Base-by-base conservation (phyloP, 2,888 invertebrate genomes). In the Drosophila diplacantha region DNA sequence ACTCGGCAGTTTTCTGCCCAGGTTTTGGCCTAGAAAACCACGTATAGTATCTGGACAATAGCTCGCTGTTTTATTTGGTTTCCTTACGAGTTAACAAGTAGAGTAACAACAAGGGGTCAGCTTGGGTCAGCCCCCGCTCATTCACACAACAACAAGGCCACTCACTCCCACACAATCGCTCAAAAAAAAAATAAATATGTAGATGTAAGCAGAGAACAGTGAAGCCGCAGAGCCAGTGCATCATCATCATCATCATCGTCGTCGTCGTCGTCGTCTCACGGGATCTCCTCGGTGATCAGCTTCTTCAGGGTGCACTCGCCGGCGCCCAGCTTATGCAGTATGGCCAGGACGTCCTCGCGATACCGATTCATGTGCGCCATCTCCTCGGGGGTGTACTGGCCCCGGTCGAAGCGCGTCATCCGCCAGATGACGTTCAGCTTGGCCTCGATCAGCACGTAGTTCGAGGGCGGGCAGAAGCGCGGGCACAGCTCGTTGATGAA, bases 401-500 rank as follows among this genome's bases (percentile, higher is more conserved):
- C 86, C 3, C 67, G 63, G 9, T 68, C 79, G 22, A 72, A 39
- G 9, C 85, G 81, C 3, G 86, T 84, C 85, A 88, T 87, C n/a
- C 86, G 85, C 86, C 88, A 88, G 59, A 88, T 88, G 22, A 87
- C 85, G 61, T 87, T 86, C 34, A 88, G 68, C 70, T 89, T 89
- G n/a, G 88, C 83, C 71, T 89, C 88, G 47, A 88, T 78, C 0
- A 87, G 75, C 14, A 88, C 87, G 62, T 89, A 88, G 63, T 87
- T 89, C 6, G 85, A 84, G 3, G 87, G 71, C 16, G 89, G 89
- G 51, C 88, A 86, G 58, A 88, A 85, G 24, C 85, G 82, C 4
- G 87, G 86, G 37, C 88, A 85, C 59, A 86, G 72, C 7, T 87
- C 87, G 34, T 87, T 85, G 57, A 88, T 86, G 59, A 88, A 88